phyloP scores from a whole-genome alignment of 2,113 vertebrate genomes.

The Lanius collurio region DNA sequence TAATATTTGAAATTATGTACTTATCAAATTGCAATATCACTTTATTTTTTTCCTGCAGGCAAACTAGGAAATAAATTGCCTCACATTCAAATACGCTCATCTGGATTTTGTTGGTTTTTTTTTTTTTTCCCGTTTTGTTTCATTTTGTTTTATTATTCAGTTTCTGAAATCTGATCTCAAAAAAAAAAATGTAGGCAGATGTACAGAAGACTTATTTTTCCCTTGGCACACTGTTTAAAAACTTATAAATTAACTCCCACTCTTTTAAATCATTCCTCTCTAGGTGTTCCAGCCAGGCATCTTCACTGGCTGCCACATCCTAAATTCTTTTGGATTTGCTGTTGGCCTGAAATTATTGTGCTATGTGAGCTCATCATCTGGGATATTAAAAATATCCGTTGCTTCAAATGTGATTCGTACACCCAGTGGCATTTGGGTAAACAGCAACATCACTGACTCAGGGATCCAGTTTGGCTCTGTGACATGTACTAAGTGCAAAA shows the following conservation, averaged over 20 bases:
- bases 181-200: constrained; percentile 40
- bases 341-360: constrained; percentile 1
- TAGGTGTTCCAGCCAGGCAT: constrained; percentile 29
- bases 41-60: constrained; percentile 23
- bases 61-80: constrained; percentile 29
- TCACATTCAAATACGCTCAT: constrained; percentile 32
- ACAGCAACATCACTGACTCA: constrained; percentile 17
- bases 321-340: constrained; percentile 50
- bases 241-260: constrained; percentile 40
- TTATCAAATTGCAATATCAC: constrained; percentile 31
- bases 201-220: constrained; percentile 40
- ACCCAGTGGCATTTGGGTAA: not conserved
- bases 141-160: constrained; percentile 30
- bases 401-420: not conserved
- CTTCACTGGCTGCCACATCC: not conserved
- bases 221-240: constrained; percentile 17
- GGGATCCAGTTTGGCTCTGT: not conserved
- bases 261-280: constrained; percentile 30
- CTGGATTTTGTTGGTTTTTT: not conserved
- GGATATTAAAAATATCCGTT: constrained; percentile 25
- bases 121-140: not conserved
- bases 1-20: not conserved
- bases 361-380: constrained; percentile 19
- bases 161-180: constrained; percentile 42
- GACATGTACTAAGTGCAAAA: not conserved